Base-by-base conservation (phyloP, 1,140 invertebrate species). In the Mactra quadrangularis region DNA sequence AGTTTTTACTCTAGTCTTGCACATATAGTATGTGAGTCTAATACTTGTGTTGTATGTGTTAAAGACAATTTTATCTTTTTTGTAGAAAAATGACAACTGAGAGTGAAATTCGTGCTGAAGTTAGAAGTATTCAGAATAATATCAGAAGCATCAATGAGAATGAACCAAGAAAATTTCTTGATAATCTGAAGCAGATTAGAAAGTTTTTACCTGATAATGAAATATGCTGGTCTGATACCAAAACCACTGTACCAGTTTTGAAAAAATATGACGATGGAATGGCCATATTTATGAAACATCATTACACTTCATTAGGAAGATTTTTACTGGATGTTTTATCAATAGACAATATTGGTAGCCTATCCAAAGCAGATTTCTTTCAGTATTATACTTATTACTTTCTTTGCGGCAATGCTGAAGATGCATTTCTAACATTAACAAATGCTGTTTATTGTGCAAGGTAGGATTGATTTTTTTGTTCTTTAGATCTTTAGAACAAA, bases 361-460 rank as follows among this genome's bases (percentile, higher is more conserved):
- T 79, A n/a, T 52, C 59, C 35, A 62, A 78, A 22, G 19, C 35
- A n/a, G 83, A 79, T 19, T 68, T 84, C 53, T 25, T 25, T 29
- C 33, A 53, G 41, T 79, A 77, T 41, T 79, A 74, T 50, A 31
- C 59, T 22, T n/a, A 66, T 45, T 78, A 70, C 22, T 84, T 84
- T 55, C 45, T 84, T 17, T 60, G 78, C 29, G 75, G 75, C 9
- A 52, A 60, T 31, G 35, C 33, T 60, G 47, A 75, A 27, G 68
- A 74, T 38, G 74, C 75, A 50, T 84, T 84, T 27, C n/a, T 79
- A 9, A 50, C 52, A 0, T 13, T 84, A 22, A 53, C 66, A 33
- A 55, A 62, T 25, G 41, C 33, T 19, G 47, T 84, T 38, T 33
- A 52, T 27, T 35, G 41, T 27, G 35, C 59, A 52, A 52, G 72